phyloP scores from a whole-genome alignment of 2,113 vertebrate species.

The Acrocephalus kingi region DNA sequence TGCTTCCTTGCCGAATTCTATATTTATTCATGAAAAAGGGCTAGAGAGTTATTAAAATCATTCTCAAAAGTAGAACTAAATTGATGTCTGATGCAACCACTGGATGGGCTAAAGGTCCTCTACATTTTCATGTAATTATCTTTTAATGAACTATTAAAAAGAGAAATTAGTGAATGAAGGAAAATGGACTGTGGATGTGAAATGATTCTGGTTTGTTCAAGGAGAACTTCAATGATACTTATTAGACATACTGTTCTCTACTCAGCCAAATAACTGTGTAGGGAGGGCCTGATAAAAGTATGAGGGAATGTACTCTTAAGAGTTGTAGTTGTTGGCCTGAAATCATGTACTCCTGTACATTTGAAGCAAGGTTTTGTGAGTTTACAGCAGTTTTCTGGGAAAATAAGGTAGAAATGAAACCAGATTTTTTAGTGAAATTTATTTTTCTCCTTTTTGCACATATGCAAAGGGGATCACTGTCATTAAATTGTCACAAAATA shows the following conservation, averaged over 20 bases:
- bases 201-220: not conserved
- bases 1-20: not conserved
- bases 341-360: not conserved
- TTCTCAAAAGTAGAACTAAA: not conserved
- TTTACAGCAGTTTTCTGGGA: not conserved
- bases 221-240: not conserved
- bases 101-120: not conserved
- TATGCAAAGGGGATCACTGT: not conserved
- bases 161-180: slow-evolving; percentile 5
- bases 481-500: not conserved
- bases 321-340: not conserved
- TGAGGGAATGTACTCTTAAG: not conserved
- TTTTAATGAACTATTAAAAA: slow-evolving; percentile 21
- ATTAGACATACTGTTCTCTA: slow-evolving; percentile 3
- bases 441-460: not conserved
- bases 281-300: not conserved
- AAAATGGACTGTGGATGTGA: not conserved
- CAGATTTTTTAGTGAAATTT: not conserved
- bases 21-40: not conserved
- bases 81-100: slow-evolving; percentile 10
- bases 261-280: slow-evolving; percentile 8
- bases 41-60: not conserved
- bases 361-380: not conserved
- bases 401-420: not conserved
- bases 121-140: slow-evolving; percentile 15